Conservation (phyloP, 1,140 invertebrate species). For the Drosophila kanapiae region DNA sequence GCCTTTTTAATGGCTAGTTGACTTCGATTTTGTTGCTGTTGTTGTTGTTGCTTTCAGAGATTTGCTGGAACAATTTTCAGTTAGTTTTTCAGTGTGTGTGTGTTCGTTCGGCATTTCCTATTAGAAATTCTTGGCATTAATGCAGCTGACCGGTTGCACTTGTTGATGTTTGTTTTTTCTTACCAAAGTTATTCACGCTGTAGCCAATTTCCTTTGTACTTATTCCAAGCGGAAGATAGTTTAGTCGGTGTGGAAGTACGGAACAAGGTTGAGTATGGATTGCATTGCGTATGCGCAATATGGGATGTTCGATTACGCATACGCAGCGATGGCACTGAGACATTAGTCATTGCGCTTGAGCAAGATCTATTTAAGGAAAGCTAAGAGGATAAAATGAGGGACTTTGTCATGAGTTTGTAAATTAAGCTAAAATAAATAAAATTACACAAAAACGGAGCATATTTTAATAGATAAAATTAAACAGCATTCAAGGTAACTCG, state of each 20-base stretch:
- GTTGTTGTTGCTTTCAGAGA: constrained; percentile 17
- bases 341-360: background rate
- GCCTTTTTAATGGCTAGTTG: constrained; percentile 67
- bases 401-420: background rate
- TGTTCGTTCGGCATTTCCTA: constrained; percentile 51
- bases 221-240: constrained; percentile 60
- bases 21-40: constrained; percentile 35
- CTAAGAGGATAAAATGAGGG: background rate
- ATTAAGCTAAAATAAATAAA: background rate
- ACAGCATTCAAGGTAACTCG: too few relatives aligned
- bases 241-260: constrained; percentile 2
- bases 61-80: constrained; percentile 37
- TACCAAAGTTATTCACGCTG: constrained; percentile 30
- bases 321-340: constrained; percentile 40
- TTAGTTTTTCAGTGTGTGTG: constrained; percentile 14
- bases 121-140: constrained; percentile 63
- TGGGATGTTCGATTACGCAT: constrained; percentile 43
- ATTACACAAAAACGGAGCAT: too few relatives aligned
- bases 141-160: constrained; percentile 59
- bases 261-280: constrained; percentile 41
- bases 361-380: too few relatives aligned
- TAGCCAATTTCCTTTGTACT: constrained; percentile 58
- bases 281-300: constrained; percentile 63
- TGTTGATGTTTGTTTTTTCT: constrained; percentile 32
- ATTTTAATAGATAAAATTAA: too few relatives aligned